These are phyloP conservation scores for Diglossa brunneiventris DNA, from an alignment of 2,113 vertebrate genomes.

Conservation along the genomic window DNA sequence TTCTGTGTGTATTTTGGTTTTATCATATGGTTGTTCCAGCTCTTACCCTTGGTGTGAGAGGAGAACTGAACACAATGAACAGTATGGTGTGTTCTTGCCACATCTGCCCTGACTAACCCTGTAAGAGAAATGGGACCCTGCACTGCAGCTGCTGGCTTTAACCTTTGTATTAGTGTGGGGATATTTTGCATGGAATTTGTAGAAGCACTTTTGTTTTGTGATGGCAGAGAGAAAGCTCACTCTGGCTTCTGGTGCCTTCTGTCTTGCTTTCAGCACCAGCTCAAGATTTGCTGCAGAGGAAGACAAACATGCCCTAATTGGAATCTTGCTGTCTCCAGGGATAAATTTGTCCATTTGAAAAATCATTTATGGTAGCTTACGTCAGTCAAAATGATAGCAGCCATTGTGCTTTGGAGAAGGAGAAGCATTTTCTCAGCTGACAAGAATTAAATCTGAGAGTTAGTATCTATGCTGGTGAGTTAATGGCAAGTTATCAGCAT, in stretches of 20 bases:
- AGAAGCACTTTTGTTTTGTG: background rate
- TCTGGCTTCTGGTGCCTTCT: background rate
- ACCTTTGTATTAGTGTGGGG: background rate
- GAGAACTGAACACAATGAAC: background rate
- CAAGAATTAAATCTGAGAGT: constrained; percentile 14
- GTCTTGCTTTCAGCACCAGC: background rate
- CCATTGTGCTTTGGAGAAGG: constrained; percentile 17
- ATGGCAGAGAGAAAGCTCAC: background rate
- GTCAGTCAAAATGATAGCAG: constrained; percentile 54
- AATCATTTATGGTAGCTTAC: constrained; percentile 35
- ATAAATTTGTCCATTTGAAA: constrained; percentile 62
- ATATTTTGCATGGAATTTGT: background rate
- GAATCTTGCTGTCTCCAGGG: constrained; percentile 26
- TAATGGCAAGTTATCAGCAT: background rate
- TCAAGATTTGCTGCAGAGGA: background rate
- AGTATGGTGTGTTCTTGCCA: background rate
- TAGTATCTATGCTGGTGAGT: background rate
- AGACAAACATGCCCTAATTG: constrained; percentile 36
- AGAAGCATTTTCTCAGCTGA: background rate
- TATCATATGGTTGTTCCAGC: background rate
- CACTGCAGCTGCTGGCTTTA: background rate
- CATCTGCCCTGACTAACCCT: background rate
- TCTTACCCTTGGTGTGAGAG: background rate
- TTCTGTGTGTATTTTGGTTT: background rate
- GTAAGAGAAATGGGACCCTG: rapidly evolving